phyloP scores from a whole-genome alignment of 2,797 vertebrate genomes.

The Sebastes itinus region DNA sequence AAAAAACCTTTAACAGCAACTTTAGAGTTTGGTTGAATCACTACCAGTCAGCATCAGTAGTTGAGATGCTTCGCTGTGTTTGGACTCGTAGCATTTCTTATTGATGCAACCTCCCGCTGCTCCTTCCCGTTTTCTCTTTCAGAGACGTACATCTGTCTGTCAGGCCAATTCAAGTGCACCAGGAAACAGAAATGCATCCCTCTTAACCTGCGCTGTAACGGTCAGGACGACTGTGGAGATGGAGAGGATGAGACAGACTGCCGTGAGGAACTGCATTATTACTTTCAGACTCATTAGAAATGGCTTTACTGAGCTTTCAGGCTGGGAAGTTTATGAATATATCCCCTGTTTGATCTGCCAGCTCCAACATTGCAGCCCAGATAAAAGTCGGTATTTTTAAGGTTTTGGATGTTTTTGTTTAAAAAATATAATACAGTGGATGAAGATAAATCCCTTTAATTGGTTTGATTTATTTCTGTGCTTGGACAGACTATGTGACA shows the following conservation, averaged over 20 bases:
- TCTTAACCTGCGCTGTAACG: constrained; percentile 92
- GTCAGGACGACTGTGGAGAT: constrained; percentile 97
- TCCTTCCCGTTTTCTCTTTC: constrained; percentile 10
- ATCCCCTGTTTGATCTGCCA: background rate
- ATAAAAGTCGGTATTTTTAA: background rate
- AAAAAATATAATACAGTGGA: background rate
- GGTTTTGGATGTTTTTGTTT: background rate
- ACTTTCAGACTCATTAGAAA: constrained; percentile 17
- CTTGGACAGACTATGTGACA: constrained; percentile 5
- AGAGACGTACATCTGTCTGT: constrained; percentile 97
- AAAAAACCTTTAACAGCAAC: background rate
- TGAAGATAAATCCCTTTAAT: constrained; percentile 5
- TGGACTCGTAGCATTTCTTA: background rate
- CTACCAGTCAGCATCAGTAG: background rate
- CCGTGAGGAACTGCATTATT: constrained; percentile 84
- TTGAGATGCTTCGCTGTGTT: background rate
- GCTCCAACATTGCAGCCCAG: background rate
- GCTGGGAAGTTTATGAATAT: background rate
- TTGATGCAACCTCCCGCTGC: background rate
- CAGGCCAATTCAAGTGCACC: constrained; percentile 97
- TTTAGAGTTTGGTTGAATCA: background rate
- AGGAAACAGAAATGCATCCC: constrained; percentile 92
- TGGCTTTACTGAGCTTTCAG: constrained; percentile 7
- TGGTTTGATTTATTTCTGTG: constrained; percentile 6
- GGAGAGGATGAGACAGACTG: constrained; percentile 97